Base-by-base conservation (phyloP, 2,797 vertebrate genomes). In the Danio choprae region DNA sequence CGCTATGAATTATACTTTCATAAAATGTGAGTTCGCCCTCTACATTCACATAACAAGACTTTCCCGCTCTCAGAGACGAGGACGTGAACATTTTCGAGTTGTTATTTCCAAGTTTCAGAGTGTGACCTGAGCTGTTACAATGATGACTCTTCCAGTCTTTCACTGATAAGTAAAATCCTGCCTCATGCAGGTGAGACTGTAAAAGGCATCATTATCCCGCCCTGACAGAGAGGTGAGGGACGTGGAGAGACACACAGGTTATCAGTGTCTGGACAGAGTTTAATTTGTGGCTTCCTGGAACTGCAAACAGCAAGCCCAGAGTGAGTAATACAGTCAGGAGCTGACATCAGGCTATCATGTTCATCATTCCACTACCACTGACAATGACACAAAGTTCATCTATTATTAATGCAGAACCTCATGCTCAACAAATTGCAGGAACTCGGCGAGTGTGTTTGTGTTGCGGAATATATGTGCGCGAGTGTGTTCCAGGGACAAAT, bases 271-370 rank as follows among this genome's bases (percentile, higher is more conserved):
- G 84, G 82, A 56, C 81, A 84, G 41, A 75, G 77, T 84, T 86
- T 82, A 84, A 86, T 86, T 84, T 84, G 80, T 65, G 81, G 84
- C 72, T 77, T 75, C 81, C 82, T 38, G 48, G 40, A 77, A 81
- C 72, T 79, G 84, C 78, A 86, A 84, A 86, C 80, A 84, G 77
- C 29, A n/a, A 79, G 72, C 46, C 22, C 77, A 70, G 77, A 81
- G 77, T 84, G 80, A 84, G 82, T 84, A 84, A 84, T 79, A 74
- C 15, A 43, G 80, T 81, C 56, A 80, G 78, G 82, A 84, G 77
- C 82, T 86, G 84, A 86, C 84, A 86, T 86, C 84, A 86, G 84
- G 82, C 83, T 86, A 82, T 86, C 84, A 81, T 84, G 84, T 86
- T 83, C 84, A 86, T 86, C 84, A 84, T 84, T 76, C 82, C 63